A percentile compares a stretch with the other conserved stretches of the same genome.
Conservation (phyloP, 1,140 invertebrate species). For the Cotesia glomerata region DNA sequence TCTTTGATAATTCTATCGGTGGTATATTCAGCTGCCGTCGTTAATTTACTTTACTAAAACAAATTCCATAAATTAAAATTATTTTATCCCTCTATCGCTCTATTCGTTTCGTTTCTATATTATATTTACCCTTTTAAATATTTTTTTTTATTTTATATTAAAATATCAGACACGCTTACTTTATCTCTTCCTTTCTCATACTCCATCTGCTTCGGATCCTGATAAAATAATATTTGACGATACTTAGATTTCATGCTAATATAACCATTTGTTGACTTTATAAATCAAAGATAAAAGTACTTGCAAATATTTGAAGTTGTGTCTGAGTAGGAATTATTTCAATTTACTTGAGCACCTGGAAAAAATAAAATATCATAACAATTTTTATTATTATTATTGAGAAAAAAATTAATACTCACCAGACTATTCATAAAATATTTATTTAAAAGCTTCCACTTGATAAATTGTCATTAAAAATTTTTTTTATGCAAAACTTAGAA, state of each 20-base stretch:
- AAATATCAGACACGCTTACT: neutral
- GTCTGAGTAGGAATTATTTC: neutral
- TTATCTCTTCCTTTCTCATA: neutral
- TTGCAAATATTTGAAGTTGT: conserved; percentile 8
- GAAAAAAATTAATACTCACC: no score
- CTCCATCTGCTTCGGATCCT: neutral
- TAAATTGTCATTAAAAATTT: no score
- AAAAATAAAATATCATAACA: neutral
- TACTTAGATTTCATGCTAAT: conserved; percentile 8
- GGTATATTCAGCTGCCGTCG: no score
- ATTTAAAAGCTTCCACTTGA: no score
- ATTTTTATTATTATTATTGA: neutral
- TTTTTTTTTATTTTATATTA: neutral
- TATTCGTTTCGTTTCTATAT: neutral
- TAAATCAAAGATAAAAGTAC: conserved; percentile 2
- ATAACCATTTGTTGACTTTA: neutral
- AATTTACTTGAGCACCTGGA: neutral
- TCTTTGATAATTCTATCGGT: no score
- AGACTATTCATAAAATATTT: no score
- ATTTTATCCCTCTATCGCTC: neutral
- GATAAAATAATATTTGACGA: conserved; percentile 4
- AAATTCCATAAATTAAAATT: no score
- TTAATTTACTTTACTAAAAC: no score
- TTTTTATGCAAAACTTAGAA: no score
- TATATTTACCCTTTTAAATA: neutral